phyloP scores from a whole-genome alignment of 2,888 invertebrate species.

The Cataglyphis rosenhaueri region DNA sequence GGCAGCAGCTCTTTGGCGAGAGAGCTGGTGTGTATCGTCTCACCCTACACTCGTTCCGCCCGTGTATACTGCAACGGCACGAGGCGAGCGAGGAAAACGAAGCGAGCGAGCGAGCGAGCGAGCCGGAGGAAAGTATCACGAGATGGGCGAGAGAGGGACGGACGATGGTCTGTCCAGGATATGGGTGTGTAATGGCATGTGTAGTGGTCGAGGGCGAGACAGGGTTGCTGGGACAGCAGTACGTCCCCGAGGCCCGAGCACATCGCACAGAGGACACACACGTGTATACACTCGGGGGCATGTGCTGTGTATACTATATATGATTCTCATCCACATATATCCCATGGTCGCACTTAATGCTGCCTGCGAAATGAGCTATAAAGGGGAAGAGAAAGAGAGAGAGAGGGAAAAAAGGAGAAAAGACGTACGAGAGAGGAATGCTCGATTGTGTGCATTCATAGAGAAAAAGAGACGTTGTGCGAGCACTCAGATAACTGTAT shows the following conservation, averaged over 20 bases:
- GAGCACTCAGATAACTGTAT: conserved; percentile 72
- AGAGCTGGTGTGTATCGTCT: conserved; percentile 68
- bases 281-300: conserved; percentile 40
- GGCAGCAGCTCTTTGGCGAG: conserved; percentile 56
- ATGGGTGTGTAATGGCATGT: conserved; percentile 62
- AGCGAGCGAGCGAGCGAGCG: conserved; percentile 38
- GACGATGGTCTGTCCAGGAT: conserved; percentile 47
- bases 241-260: conserved; percentile 73
- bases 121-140: conserved; percentile 36
- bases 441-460: conserved; percentile 33
- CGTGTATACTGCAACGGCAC: conserved; percentile 57
- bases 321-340: conserved; percentile 72
- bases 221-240: conserved; percentile 69
- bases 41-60: conserved; percentile 67
- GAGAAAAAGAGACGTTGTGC: conserved; percentile 33
- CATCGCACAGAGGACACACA: conserved; percentile 48
- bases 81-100: conserved; percentile 52
- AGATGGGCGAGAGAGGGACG: conserved; percentile 41
- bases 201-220: conserved; percentile 59
- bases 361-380: conserved; percentile 73
- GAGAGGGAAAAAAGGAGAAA: conserved; percentile 29
- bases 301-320: conserved; percentile 58
- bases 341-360: conserved; percentile 75
- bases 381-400: conserved; percentile 37
- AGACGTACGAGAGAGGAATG: conserved; percentile 26